Conservation (phyloP, 1,140 invertebrate species). For the Mizuhopecten yessoensis region DNA sequence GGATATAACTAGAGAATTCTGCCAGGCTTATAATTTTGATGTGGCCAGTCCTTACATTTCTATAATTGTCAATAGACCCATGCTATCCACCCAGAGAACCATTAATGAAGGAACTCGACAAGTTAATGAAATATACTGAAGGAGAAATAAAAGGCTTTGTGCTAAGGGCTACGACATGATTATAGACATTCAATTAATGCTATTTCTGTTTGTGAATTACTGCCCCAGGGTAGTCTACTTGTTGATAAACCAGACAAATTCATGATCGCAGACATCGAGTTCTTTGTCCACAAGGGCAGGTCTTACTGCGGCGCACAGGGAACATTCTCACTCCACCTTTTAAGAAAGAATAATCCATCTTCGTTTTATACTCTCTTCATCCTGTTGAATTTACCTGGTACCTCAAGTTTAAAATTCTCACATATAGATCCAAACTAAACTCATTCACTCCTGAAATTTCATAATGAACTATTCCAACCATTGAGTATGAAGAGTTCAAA, state of each 20-base stretch:
- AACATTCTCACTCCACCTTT: not conserved
- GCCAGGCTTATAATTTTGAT: not conserved
- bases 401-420: too few species aligned
- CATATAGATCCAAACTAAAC: too few species aligned
- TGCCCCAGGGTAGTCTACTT: not conserved
- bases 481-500: too few species aligned
- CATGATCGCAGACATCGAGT: not conserved
- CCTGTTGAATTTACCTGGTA: not conserved
- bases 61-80: not conserved
- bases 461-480: too few species aligned
- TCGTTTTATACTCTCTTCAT: not conserved
- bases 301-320: not conserved
- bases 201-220: not conserved
- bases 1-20: not conserved
- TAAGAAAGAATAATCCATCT: not conserved
- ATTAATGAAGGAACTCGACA: not conserved
- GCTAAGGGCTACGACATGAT: not conserved
- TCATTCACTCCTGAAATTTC: too few species aligned
- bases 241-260: not conserved
- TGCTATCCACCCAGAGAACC: not conserved
- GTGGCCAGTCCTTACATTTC: not conserved
- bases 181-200: not conserved
- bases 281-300: not conserved
- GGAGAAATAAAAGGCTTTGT: not conserved
- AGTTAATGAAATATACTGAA: not conserved